Evolutionary conservation across 92 coral and sea anemone genomes (phyloP).

Genomic region (Plumapathes pennacea): DNA sequence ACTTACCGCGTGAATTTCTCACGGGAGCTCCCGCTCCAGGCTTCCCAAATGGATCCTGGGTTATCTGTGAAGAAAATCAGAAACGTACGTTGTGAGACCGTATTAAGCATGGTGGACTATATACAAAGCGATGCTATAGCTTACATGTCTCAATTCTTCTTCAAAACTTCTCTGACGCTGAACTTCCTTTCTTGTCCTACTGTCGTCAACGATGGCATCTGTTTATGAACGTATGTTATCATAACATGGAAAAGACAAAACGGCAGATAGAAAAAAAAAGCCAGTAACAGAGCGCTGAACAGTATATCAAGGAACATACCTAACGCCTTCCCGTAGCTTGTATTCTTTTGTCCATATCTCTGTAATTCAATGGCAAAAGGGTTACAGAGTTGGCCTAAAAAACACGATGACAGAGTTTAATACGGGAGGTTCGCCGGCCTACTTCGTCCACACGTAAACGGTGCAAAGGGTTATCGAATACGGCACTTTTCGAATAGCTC

Average conservation of each 20-base stretch:
- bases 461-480: too few species aligned
- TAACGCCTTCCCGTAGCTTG: constrained; percentile 62
- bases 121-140: not conserved
- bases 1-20: too few species aligned
- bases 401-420: too few species aligned
- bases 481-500: too few species aligned
- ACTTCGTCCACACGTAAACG: too few species aligned
- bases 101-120: too few species aligned
- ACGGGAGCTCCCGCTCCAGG: constrained; percentile 66
- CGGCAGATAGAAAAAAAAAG: not conserved
- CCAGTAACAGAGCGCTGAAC: not conserved
- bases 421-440: too few species aligned
- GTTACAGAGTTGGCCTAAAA: too few species aligned
- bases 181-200: constrained; percentile 49
- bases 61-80: constrained; percentile 26
- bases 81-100: not conserved
- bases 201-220: constrained; percentile 70
- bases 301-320: constrained; percentile 41
- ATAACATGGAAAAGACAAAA: not conserved
- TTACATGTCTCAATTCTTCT: constrained; percentile 73
- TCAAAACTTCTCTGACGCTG: constrained; percentile 61
- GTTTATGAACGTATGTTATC: constrained; percentile 1
- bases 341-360: constrained; percentile 72
- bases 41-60: constrained; percentile 70
- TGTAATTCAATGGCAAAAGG: too few species aligned